Conservation (phyloP, 1,140 invertebrate species). For the Cydia strobilella region DNA sequence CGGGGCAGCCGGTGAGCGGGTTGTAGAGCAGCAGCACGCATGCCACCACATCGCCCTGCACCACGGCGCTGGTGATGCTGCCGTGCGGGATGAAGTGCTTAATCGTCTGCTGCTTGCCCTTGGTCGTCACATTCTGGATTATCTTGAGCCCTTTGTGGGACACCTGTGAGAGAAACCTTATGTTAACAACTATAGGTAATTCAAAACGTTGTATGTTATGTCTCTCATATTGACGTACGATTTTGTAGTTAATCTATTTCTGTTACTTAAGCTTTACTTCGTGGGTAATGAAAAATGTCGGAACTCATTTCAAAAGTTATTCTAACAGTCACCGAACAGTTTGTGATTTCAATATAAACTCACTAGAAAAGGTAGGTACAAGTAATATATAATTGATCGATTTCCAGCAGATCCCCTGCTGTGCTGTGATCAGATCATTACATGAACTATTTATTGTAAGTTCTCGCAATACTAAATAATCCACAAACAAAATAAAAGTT, state of each 20-base stretch:
- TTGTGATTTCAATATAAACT: not conserved
- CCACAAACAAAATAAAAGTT: constrained; percentile 5
- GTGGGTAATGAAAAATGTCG: not conserved
- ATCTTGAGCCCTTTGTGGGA: constrained; percentile 97
- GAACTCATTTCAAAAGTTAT: no score
- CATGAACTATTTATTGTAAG: not conserved
- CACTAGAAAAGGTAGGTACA: not conserved
- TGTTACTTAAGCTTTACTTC: not conserved
- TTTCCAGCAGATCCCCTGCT: not conserved
- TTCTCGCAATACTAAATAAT: not conserved
- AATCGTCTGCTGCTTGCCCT: constrained; percentile 84
- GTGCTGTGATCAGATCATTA: constrained; percentile 9
- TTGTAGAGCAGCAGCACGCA: constrained; percentile 94
- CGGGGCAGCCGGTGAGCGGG: constrained; percentile 91
- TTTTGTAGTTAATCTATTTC: not conserved
- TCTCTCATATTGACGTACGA: not conserved
- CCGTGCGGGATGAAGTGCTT: constrained; percentile 98
- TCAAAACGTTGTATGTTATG: no score
- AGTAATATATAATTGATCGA: constrained; percentile 1
- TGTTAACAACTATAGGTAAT: not conserved
- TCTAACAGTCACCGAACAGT: not conserved
- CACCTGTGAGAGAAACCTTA: constrained; percentile 84
- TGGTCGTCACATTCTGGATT: constrained; percentile 87
- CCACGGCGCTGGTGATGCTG: constrained; percentile 92
- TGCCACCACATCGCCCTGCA: constrained; percentile 94